Evolutionary conservation across 1,140 invertebrate genomes (phyloP), one percentile per base, ranked within the genome.

Genomic region (Aphaenogaster floridana): DNA sequence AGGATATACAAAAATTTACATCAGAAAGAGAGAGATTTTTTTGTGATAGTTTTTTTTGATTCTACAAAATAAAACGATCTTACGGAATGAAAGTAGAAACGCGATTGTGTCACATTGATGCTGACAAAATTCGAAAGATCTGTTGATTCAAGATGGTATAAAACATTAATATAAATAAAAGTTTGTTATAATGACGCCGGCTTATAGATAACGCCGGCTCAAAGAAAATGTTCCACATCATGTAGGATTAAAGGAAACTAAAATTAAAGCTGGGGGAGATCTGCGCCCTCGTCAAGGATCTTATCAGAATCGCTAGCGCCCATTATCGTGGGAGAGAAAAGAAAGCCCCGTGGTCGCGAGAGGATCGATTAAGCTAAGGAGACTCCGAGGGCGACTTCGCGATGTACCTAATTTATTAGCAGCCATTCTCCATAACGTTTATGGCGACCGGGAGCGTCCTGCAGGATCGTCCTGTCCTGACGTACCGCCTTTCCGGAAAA

Each of bases 381-480:
- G 72, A 80, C 54, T 77, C 74, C 28, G 28, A 61, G 63, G 61
- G 28, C 42, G 66, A 45, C 36, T 78, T 52, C 78, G 64, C 68
- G 66, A 80, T 85, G 78, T 86, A 88, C 42, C 68, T 86, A 89
- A 89, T 89, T 89, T 89, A 89, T 89, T 89, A 86, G 81, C 74
- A 77, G 81, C 78, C 87, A 86, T 88, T 88, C 84, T 54, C 81
- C 87, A 59, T 87, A 85, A 87, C 80, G 79, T 90, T 89, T 89
- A 90, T 80, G 57, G 86, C 80, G n/a, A 39, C 68, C 39, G n/a
- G 66, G 59, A 74, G 66, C 84, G 57, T 83, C 54, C 52, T 81
- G 57, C 63, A 57, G 69, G 48, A 84, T 87, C 88, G 78, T 90
- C 74, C 34, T 77, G 45, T 57, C 39, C 45, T 87, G 68, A 80